These are phyloP conservation scores for Carabus problematicus DNA, from an alignment of 2,888 invertebrate genomes.

Conservation along the genomic window DNA sequence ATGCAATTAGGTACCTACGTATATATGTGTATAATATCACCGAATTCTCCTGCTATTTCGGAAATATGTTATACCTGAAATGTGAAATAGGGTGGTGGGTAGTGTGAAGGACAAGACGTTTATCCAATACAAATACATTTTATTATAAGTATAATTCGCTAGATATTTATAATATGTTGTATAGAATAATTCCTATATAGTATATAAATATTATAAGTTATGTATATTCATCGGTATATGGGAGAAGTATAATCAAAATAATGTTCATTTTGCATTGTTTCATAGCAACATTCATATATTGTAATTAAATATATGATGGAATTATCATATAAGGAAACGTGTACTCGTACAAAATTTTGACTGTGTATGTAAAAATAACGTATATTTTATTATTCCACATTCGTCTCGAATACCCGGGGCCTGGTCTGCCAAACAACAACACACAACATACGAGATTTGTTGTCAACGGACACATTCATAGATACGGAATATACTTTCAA, in stretches of 20 bases:
- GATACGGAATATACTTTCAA: slow-evolving; percentile 41
- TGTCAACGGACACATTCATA: slow-evolving; percentile 15
- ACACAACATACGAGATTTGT: slow-evolving; percentile 29
- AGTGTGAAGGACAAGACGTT: slow-evolving; percentile 38
- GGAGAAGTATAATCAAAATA: slow-evolving; percentile 43
- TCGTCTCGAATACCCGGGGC: slow-evolving; percentile 23
- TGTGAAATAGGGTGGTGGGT: background rate
- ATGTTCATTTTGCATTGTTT: slow-evolving; percentile 43
- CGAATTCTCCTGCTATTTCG: background rate
- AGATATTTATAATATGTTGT: slow-evolving; percentile 55
- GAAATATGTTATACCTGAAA: background rate
- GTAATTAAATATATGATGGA: slow-evolving; percentile 43
- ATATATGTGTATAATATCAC: background rate
- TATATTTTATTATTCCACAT: slow-evolving; percentile 40
- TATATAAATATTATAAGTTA: slow-evolving; percentile 53
- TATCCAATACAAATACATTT: slow-evolving; percentile 61
- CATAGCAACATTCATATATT: slow-evolving; percentile 43
- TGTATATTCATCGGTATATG: slow-evolving; percentile 60
- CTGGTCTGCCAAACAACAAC: slow-evolving; percentile 28
- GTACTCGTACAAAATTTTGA: slow-evolving; percentile 62
- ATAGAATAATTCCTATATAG: slow-evolving; percentile 56
- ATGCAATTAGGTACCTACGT: slow-evolving; percentile 29
- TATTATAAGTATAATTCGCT: slow-evolving; percentile 62
- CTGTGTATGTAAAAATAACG: slow-evolving; percentile 51
- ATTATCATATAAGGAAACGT: slow-evolving; percentile 54